phyloP scores from a whole-genome alignment of 2,113 vertebrate genomes.

The Phycodurus eques region DNA sequence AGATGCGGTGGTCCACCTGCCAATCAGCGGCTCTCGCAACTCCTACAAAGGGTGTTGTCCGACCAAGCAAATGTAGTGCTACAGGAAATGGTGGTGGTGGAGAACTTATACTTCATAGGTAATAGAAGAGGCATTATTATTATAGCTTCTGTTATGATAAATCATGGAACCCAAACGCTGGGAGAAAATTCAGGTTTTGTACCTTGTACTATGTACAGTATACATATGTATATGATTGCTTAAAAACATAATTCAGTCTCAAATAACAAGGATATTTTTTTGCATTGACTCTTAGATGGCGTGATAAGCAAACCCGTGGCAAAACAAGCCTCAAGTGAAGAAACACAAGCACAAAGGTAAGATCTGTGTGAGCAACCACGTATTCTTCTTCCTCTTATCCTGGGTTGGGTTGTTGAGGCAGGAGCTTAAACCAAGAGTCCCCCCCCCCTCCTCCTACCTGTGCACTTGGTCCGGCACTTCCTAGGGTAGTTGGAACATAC shows the following conservation, averaged over 20 bases:
- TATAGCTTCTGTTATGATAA: not conserved
- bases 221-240: not conserved
- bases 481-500: no score
- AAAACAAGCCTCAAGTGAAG: constrained; percentile 3
- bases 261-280: not conserved
- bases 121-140: constrained; percentile 13
- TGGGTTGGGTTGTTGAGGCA: no score
- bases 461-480: no score
- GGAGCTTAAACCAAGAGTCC: no score
- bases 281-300: constrained; percentile 48
- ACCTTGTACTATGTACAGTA: not conserved
- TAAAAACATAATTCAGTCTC: not conserved
- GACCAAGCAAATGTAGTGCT: constrained; percentile 36
- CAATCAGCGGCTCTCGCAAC: constrained; percentile 46
- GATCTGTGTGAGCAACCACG: not conserved
- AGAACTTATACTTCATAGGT: constrained; percentile 77
- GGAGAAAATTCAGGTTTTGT: not conserved
- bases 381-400: no score
- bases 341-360: constrained; percentile 56
- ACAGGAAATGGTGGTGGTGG: constrained; percentile 67
- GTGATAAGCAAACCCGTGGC: constrained; percentile 44
- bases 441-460: no score
- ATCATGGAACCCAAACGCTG: not conserved
- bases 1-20: rapidly evolving
- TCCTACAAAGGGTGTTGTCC: constrained; percentile 66